A percentile compares a stretch with the other conserved stretches of the same genome.
Conservation (phyloP, 2,113 vertebrate genomes). For the Camelus dromedarius region DNA sequence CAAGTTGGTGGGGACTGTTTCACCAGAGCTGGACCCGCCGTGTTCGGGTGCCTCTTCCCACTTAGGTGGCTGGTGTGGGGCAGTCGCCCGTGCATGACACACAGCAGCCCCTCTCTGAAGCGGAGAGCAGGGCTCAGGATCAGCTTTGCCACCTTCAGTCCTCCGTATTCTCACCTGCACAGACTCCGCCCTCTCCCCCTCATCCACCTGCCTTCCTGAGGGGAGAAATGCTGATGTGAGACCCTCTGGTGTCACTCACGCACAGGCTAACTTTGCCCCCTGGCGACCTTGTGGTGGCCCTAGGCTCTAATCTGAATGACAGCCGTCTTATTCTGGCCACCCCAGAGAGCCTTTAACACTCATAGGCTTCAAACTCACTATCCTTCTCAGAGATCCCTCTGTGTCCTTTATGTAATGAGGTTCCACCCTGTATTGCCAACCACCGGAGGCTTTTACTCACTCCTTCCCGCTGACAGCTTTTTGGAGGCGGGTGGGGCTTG, state of each 20-base stretch:
- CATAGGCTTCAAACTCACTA: not conserved
- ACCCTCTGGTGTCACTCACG: not conserved
- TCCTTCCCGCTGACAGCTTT: not conserved
- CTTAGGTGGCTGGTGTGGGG: not conserved
- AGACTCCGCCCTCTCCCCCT: not conserved
- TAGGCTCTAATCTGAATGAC: not conserved
- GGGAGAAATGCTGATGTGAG: not conserved
- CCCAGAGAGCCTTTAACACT: not conserved
- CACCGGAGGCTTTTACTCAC: not conserved
- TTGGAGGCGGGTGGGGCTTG: not conserved
- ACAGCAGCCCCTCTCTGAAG: not conserved
- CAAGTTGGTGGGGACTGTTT: constrained; percentile 66
- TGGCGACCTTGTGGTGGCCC: not conserved
- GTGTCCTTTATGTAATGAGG: not conserved
- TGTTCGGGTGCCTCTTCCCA: not conserved
- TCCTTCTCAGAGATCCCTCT: constrained; percentile 53
- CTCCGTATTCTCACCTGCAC: not conserved
- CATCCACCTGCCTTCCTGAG: not conserved
- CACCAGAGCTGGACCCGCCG: constrained; percentile 58
- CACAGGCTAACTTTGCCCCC: not conserved
- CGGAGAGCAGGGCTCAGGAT: not conserved
- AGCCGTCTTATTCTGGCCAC: not conserved
- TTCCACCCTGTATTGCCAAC: not conserved
- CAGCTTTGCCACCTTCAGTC: not conserved
- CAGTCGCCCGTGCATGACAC: no score